Evolutionary conservation across 1,140 invertebrate genomes (phyloP), one percentile per base, ranked within the genome.

Genomic region (Thrips palmi): DNA sequence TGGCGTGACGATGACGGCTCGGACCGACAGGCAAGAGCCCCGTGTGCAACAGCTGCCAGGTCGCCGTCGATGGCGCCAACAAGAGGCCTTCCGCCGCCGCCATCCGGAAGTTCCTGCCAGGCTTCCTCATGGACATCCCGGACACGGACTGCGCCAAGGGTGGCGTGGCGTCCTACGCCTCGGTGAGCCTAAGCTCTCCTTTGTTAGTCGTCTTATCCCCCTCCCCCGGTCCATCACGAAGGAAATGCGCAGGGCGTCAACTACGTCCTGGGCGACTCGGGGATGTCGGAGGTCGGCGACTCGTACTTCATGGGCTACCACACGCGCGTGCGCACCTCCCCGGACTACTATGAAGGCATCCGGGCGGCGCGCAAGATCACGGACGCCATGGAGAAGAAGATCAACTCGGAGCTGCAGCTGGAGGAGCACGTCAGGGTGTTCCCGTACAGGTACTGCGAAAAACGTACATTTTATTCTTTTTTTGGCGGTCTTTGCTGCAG

Each of bases 291-390:
- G 17, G 64, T 79, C 2, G 46, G 56, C 21, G 75, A 87, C 15
- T 74, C 74, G 1, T 75, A 83, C 54, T 85, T 89, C 45, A 89
- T 91, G 85, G 72, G 82, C 1, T 96, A 86, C 53, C 89, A 94
- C 51, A 73, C 70, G 1, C 68, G 82, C 0, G 60, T 92, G 30
- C 72, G 70, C 45, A 81, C 67, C 1, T 83, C 80, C 0, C 51
- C 63, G 5, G 85, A 97, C 53, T 96, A 81, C 56, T 87, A 83
- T 28, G 63, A 67, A 22, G 77, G 87, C 8, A 56, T 93, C 31
- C 65, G 66, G 44, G 69, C 71, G 49, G 80, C 80, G 3, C 64
- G 83, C 44, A 56, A 66, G 28, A 66, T 96, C 14, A 68, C 77
- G 4, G 59, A n/a, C n/a, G n/a, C n/a, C n/a, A n/a, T n/a, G 14